Base-by-base conservation (phyloP, 2,797 vertebrate species). In the Tadarida brasiliensis region DNA sequence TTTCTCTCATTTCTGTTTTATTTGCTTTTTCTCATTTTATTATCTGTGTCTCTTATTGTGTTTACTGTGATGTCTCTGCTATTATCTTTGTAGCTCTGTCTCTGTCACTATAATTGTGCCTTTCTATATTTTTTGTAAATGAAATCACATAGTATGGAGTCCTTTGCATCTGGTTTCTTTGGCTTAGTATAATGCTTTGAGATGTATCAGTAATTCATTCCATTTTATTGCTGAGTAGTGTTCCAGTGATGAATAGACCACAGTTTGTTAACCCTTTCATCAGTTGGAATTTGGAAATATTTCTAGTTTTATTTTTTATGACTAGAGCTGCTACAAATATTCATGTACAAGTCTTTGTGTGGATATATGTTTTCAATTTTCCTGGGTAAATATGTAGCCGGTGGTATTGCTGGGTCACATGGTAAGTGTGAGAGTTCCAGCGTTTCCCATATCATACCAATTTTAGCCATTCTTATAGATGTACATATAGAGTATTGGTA, bases 251-350 rank as follows among this genome's bases (percentile, higher is more conserved):
- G n/a, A 56, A n/a, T 87, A 39, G 70, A 39, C 65, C 28, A 39
- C 26, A 30, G 12, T 67, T 83, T 87, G 63, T 93, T 71, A 15
- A 68, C 8, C 7, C 20, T 33, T 67, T 77, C 7, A 89, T 78
- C 39, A 76, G 39, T 51, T 83, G 80, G 61, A 77, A 39, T 65
- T 84, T 49, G 26, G 24, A 16, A 3, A 70, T 90, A 5, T 84
- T 94, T 90, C n/a, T n/a, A 68, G 49, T 76, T 90, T 94, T 68
- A n/a, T 68, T 54, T 80, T 94, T 67, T 17, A 77, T 77, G n/a
- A 76, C n/a, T 51, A 77, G 77, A 77, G 71, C 7, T 24, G 24
- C 35, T n/a, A 1, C 57, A 49, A 88, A 49, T 44, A 76, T 82
- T 94, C 15, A n/a, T 49, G 19, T 89, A 11, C 24, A 94, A 30